phyloP scores from a whole-genome alignment of 2,113 vertebrate species.

The Uropsilus gracilis region DNA sequence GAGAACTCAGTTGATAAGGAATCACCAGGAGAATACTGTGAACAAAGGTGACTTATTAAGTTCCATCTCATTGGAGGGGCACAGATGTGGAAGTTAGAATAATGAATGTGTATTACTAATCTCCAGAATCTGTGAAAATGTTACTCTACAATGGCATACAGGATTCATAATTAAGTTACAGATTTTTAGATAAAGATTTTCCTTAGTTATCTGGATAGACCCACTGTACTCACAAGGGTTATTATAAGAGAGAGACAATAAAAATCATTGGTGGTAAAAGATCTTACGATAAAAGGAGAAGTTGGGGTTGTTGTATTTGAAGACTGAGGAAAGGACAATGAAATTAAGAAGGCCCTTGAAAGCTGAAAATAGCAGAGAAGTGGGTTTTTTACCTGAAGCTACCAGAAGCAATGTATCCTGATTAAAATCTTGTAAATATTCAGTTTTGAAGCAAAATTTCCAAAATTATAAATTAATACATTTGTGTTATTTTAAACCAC shows the following conservation, averaged over 20 bases:
- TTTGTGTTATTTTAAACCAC: not conserved
- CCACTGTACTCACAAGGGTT: not conserved
- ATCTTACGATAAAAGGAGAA: not conserved
- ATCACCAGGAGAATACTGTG: not conserved
- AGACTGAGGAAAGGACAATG: not conserved
- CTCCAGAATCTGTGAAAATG: not conserved
- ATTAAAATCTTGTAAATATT: not conserved
- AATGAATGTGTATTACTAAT: not conserved
- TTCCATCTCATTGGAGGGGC: not conserved
- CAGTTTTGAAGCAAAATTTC: not conserved
- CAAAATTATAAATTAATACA: not conserved
- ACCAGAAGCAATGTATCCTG: not conserved
- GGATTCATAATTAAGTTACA: not conserved
- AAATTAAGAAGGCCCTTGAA: not conserved
- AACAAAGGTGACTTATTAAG: not conserved
- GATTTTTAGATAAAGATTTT: not conserved
- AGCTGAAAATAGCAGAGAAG: not conserved
- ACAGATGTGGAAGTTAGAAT: not conserved
- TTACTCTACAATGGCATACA: not conserved
- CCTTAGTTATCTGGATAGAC: not conserved
- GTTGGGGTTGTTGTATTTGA: not conserved
- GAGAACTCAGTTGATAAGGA: not conserved
- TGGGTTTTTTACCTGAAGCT: too few species aligned
- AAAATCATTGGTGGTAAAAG: not conserved
- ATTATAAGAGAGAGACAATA: not conserved